Conservation (phyloP, 2,888 invertebrate species). For the Amorpha juglandis region DNA sequence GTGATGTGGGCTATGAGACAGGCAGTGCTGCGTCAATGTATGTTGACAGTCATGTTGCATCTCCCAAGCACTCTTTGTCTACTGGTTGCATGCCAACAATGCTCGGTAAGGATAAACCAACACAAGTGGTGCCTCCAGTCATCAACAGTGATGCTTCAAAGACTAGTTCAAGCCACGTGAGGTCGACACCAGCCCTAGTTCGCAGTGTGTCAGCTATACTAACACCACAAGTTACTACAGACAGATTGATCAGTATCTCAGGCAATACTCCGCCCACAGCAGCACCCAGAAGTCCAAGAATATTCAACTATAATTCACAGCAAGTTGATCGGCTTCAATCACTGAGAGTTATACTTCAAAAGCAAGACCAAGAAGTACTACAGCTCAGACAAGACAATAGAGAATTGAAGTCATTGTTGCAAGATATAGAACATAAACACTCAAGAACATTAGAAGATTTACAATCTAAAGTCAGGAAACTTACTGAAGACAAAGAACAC, state of each 20-base stretch:
- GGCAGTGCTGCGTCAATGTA: slow-evolving; percentile 66
- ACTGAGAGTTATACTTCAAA: slow-evolving; percentile 66
- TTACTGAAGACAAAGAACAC: slow-evolving; percentile 63
- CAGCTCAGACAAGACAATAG: slow-evolving; percentile 70
- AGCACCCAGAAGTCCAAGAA: slow-evolving; percentile 67
- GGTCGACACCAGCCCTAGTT: slow-evolving; percentile 64
- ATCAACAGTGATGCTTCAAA: slow-evolving; percentile 60
- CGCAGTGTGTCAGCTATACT: slow-evolving; percentile 76
- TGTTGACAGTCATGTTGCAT: slow-evolving; percentile 56
- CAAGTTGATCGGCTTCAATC: slow-evolving; percentile 67
- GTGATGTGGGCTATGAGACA: slow-evolving; percentile 76
- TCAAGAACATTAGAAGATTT: slow-evolving; percentile 61
- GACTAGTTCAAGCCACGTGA: slow-evolving; percentile 40
- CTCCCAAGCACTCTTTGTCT: slow-evolving; percentile 62
- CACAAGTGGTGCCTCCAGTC: slow-evolving; percentile 74
- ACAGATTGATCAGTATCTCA: slow-evolving; percentile 70
- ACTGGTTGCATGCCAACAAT: slow-evolving; percentile 52
- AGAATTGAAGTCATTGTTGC: slow-evolving; percentile 65
- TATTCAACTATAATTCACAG: slow-evolving; percentile 50
- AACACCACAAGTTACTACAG: slow-evolving; percentile 71
- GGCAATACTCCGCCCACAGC: slow-evolving; percentile 71
- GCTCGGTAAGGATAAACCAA: slow-evolving; percentile 66
- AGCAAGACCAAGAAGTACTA: slow-evolving; percentile 72
- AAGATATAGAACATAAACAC: slow-evolving; percentile 63
- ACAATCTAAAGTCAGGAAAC: slow-evolving; percentile 63